Conservation (phyloP, 2,888 invertebrate genomes). For the Hanleya hanleyi region DNA sequence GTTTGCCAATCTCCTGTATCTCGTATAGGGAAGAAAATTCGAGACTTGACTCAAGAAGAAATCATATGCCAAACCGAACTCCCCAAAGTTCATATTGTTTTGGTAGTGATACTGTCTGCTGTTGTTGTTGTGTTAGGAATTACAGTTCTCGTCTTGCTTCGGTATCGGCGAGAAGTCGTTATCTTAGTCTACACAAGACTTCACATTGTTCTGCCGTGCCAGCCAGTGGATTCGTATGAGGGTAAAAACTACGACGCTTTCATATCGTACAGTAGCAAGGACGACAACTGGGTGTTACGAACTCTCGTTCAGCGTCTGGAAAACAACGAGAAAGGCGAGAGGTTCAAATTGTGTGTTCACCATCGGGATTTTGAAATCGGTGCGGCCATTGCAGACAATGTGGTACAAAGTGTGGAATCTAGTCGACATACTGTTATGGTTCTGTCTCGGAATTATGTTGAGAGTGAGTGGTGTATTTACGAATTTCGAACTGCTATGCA, state of each 20-base stretch:
- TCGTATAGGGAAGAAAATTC: background rate
- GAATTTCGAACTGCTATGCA: slow-evolving; percentile 92
- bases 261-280: slow-evolving; percentile 91
- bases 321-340: slow-evolving; percentile 76
- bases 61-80: background rate
- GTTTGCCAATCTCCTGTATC: background rate
- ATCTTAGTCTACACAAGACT: slow-evolving; percentile 57
- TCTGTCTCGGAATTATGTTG: slow-evolving; percentile 89
- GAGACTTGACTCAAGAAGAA: background rate
- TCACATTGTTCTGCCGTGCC: slow-evolving; percentile 56
- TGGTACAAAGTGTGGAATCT: slow-evolving; percentile 89
- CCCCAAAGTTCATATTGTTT: background rate
- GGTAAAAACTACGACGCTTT: slow-evolving; percentile 83
- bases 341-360: slow-evolving; percentile 65
- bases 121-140: slow-evolving; percentile 26
- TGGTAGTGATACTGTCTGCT: slow-evolving; percentile 28
- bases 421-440: slow-evolving; percentile 89
- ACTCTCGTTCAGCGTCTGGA: slow-evolving; percentile 86
- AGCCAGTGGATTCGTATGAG: slow-evolving; percentile 5
- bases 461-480: slow-evolving; percentile 92
- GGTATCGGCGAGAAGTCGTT: slow-evolving; percentile 44
- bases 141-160: slow-evolving; percentile 18
- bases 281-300: slow-evolving; percentile 89
- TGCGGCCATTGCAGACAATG: slow-evolving; percentile 83
- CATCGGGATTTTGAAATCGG: slow-evolving; percentile 44